phyloP scores from a whole-genome alignment of 2,797 vertebrate genomes.

The Margarornis squamiger region DNA sequence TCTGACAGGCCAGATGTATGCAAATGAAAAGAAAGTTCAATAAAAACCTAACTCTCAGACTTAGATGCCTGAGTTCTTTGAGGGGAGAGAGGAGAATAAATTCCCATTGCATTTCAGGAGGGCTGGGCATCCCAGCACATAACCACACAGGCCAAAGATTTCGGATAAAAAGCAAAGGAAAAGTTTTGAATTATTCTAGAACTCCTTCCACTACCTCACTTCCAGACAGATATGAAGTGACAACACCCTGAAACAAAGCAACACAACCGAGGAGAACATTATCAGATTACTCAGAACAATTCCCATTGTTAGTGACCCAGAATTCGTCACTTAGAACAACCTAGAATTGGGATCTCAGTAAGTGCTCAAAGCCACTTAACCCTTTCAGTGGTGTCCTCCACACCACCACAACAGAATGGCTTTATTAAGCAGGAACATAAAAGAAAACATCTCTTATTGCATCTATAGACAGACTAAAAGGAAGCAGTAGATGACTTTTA shows the following conservation, averaged over 20 bases:
- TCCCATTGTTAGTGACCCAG: slow-evolving; percentile 49
- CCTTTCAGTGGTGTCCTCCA: background rate
- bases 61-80: background rate
- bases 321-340: slow-evolving; percentile 42
- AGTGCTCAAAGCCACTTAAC: slow-evolving; percentile 36
- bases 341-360: background rate
- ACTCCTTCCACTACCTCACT: slow-evolving; percentile 69
- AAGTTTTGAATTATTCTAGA: slow-evolving; percentile 54
- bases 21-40: background rate
- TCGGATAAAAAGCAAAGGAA: slow-evolving; percentile 54
- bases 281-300: slow-evolving; percentile 68
- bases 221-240: slow-evolving; percentile 65
- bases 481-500: background rate
- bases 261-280: background rate
- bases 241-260: slow-evolving; percentile 62
- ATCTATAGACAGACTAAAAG: background rate
- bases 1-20: background rate
- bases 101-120: background rate
- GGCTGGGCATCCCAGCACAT: slow-evolving; percentile 24
- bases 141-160: slow-evolving; percentile 9
- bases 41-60: background rate
- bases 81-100: background rate
- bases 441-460: background rate
- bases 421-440: background rate
- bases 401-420: background rate